Evolutionary conservation across 2,888 invertebrate species (phyloP).

Genomic region (Sycophila texana): DNA sequence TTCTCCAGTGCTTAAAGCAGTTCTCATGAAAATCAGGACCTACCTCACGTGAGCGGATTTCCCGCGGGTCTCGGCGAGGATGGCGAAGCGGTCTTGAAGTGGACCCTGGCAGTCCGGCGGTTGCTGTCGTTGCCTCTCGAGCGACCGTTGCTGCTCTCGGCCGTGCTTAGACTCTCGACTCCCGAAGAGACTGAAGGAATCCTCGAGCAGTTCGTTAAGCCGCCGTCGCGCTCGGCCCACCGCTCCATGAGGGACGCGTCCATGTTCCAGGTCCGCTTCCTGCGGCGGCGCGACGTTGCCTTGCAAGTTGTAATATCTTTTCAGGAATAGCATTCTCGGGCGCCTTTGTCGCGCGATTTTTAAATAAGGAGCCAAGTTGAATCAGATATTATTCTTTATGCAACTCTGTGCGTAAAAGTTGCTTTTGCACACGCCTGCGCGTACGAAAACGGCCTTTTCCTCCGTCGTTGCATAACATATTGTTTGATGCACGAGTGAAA

Average conservation of each 20-base stretch:
- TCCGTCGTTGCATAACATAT: too few species aligned
- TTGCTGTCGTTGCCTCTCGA: constrained; percentile 21
- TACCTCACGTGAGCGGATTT: constrained; percentile 66
- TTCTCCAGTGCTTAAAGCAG: too few species aligned
- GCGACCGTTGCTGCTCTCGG: constrained; percentile 60
- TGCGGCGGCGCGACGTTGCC: constrained; percentile 56
- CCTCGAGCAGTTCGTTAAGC: constrained; percentile 87
- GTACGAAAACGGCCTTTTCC: too few species aligned
- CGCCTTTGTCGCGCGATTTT: too few species aligned
- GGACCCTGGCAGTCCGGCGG: constrained; percentile 40
- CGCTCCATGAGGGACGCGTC: constrained; percentile 63
- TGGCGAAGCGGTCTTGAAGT: constrained; percentile 12
- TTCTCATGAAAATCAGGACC: too few species aligned
- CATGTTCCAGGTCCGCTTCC: constrained; percentile 65
- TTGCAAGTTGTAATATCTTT: constrained; percentile 54
- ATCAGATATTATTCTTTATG: too few species aligned
- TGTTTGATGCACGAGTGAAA: too few species aligned
- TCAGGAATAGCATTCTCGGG: constrained; percentile 32
- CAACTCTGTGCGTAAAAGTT: too few species aligned
- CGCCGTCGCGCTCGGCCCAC: constrained; percentile 83
- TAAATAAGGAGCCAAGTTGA: not conserved
- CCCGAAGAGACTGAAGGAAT: constrained; percentile 86
- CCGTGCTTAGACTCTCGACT: constrained; percentile 79
- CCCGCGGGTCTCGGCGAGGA: constrained; percentile 63
- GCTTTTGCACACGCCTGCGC: too few species aligned